These are phyloP conservation scores for Halisarca cf. caerulea DNA, from an alignment of 37 sponge, comb jelly and placozoan genomes.

Conservation along the genomic window DNA sequence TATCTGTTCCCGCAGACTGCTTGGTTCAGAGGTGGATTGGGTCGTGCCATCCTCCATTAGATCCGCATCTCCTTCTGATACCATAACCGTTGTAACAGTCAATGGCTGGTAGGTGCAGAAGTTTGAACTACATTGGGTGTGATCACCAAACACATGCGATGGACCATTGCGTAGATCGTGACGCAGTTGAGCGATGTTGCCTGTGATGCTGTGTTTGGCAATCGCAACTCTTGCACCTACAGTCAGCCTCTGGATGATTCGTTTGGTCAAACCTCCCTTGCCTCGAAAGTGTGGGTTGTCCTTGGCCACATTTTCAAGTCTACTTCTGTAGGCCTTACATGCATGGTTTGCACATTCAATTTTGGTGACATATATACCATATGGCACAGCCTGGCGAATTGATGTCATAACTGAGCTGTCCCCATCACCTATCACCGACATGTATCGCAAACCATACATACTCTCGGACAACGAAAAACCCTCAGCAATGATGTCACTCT, in stretches of 20 bases:
- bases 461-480: not conserved
- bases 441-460: constrained; percentile 12
- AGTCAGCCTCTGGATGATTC: constrained; percentile 3
- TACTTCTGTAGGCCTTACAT: not conserved
- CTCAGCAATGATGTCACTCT: not conserved
- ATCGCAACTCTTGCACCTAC: constrained; percentile 46
- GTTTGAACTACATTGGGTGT: constrained; percentile 29
- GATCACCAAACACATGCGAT: constrained; percentile 52
- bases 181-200: not conserved
- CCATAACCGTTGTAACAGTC: too few species aligned
- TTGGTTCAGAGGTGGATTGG: not conserved
- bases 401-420: constrained; percentile 10
- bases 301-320: not conserved
- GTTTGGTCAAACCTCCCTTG: constrained; percentile 3
- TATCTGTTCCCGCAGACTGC: not conserved
- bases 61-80: too few species aligned
- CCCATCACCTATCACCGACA: constrained; percentile 21
- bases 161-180: constrained; percentile 49
- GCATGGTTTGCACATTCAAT: constrained; percentile 9
- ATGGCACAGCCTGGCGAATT: not conserved
- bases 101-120: constrained; percentile 23
- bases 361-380: not conserved
- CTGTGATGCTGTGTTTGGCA: constrained; percentile 33
- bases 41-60: too few species aligned
- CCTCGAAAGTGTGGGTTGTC: constrained; percentile 7